Evolutionary conservation across 2,797 vertebrate species (phyloP), one percentile per base, ranked within the genome.

Genomic region (Muscicapa comitata): DNA sequence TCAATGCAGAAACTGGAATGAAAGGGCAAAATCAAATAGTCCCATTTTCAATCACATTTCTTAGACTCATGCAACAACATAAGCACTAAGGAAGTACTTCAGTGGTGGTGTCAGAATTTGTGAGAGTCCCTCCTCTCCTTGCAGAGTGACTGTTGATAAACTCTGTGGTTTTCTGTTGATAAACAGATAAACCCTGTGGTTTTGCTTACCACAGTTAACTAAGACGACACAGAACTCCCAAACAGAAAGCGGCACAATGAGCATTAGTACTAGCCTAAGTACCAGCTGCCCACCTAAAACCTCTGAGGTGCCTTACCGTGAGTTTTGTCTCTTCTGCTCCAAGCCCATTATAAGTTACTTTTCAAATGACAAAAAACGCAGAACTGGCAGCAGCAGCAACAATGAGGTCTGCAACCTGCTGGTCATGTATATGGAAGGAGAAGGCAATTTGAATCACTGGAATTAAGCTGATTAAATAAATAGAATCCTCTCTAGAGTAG

Each of bases 1-100:
- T 81, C 9, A 20, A 0, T 54, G 47, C 28, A 90, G 70, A 80
- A 92, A 83, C 9, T 50, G 17, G 47, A 86, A 38, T 10, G 18
- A 75, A 91, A 42, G 19, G 25, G 37, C 66, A 75, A 21, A 86
- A 84, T 47, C 9, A 67, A 86, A 23, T 4, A 77, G 29, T 75
- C 11, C 18, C 0, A 1, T 33, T 51, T 40, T 54, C 33, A 50
- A 1, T 31, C 10, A 3, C 2, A 2, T 73, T 70, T 82, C 35
- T 61, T 62, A 62, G 9, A 35, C 21, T 51, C 50, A 23, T 45
- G 62, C 16, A 47, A 70, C 31, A 66, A 66, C 11, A 59, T 25
- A 62, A 63, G 29, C 17, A 26, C 75, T 63, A 42, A 17, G 6
- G 4, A 80, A 86, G 50, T 54, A 42, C 28, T 29, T 25, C 23